Conservation (phyloP, 2,797 vertebrate genomes). For the Rhinophrynus dorsalis region DNA sequence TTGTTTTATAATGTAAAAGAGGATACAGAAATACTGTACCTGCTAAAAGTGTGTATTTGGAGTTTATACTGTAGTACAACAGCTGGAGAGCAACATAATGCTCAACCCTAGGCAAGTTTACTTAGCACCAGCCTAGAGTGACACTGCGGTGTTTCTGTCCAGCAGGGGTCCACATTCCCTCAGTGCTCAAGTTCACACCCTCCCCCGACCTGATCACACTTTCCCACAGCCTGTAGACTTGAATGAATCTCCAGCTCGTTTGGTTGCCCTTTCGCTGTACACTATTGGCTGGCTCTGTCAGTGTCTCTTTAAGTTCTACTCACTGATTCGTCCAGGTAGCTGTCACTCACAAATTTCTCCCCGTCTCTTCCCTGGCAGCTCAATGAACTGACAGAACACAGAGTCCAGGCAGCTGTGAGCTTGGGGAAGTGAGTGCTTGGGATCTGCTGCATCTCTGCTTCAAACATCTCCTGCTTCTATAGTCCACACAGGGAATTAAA, state of each 20-base stretch:
- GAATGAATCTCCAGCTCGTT: slow-evolving; percentile 30
- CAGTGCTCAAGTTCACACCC: neutral
- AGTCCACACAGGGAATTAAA: no score
- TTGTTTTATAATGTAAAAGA: no score
- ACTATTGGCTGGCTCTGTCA: slow-evolving; percentile 16
- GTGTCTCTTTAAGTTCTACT: neutral
- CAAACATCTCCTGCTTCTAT: neutral
- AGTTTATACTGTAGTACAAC: no score
- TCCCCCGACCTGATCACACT: slow-evolving; percentile 9
- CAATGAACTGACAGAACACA: slow-evolving; percentile 43
- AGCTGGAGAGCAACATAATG: no score
- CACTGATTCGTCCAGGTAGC: neutral
- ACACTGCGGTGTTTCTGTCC: no score
- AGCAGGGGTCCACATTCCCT: slow-evolving; percentile 39
- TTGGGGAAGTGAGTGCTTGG: slow-evolving; percentile 2
- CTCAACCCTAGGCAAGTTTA: no score
- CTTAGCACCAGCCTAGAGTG: no score
- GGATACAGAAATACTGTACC: no score
- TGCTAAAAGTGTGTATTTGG: no score
- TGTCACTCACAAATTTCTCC: neutral
- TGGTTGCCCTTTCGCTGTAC: neutral
- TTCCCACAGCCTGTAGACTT: slow-evolving; percentile 24
- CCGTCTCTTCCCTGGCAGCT: slow-evolving; percentile 27
- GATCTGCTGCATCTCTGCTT: no score
- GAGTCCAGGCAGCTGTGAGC: slow-evolving; percentile 21